Evolutionary conservation across 2,888 invertebrate species (phyloP).

Genomic region (Mimas tiliae): DNA sequence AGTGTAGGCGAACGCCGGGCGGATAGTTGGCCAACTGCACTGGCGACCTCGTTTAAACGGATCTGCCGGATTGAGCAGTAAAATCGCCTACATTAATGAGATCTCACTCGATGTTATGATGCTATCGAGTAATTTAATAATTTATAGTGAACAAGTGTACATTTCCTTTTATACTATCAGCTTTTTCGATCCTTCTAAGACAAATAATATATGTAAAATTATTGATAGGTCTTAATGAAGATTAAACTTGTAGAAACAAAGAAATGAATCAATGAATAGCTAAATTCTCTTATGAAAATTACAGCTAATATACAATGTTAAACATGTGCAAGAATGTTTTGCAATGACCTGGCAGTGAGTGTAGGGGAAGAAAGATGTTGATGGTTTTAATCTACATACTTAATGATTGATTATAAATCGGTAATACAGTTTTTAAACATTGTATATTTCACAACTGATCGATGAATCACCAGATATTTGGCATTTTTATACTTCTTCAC

Average conservation of each 20-base stretch:
- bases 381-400: not conserved
- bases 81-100: constrained; percentile 10
- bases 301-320: not conserved
- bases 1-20: constrained; percentile 6
- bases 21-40: constrained; percentile 15
- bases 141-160: not conserved
- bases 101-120: constrained; percentile 25
- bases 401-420: not conserved
- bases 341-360: not conserved
- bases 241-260: not conserved
- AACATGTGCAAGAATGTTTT: not conserved
- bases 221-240: not conserved
- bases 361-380: not conserved
- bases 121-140: constrained; percentile 26
- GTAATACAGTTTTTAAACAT: not conserved
- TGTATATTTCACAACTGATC: not conserved
- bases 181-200: not conserved
- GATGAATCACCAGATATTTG: not conserved
- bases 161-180: not conserved
- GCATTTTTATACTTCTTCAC: not conserved
- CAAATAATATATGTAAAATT: not conserved
- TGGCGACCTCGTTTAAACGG: constrained; percentile 13
- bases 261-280: not conserved
- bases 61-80: constrained; percentile 17
- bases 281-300: not conserved